Evolutionary conservation across 2,113 vertebrate species (phyloP), one percentile per base, ranked within the genome.

Genomic region (Agapornis roseicollis): DNA sequence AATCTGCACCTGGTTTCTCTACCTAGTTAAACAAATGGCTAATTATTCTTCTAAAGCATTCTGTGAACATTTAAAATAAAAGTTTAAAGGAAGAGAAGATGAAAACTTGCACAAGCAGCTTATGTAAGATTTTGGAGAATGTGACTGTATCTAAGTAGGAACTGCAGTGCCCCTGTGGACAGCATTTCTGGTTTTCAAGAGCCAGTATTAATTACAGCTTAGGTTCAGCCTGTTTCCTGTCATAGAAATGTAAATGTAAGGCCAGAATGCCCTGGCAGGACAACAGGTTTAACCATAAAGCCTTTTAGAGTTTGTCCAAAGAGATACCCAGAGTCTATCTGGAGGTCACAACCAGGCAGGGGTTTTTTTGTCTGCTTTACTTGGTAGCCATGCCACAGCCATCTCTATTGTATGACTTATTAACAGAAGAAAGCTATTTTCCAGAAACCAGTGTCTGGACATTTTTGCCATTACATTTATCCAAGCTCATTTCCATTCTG

Each of bases 341-440:
- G 60, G 46, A 92, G 41, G 53, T 41, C 17, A 53, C 31, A 61
- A 56, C 1, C 35, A 41, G 24, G 24, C 29, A 73, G 39, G 7
- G 41, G 11, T 58, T 55, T 53, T 58, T 72, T 47, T 33, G 9
- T 9, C 52, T 65, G 42, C 39, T 58, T 31, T n/a, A 7, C 15
- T 64, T 47, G 49, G 41, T 28, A 88, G 60, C 17, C 47, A 19
- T 3, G 23, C 17, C 80, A 42, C 72, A 77, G 53, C 11, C 58
- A 80, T 9, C 18, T 16, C 6, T 81, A 8, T 2, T 13, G 23
- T 7, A 78, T 0, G 0, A 8, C 27, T 35, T 41, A 27, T 2
- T 42, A 74, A 66, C 17, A 18, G 70, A 89, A 80, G 29, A 20
- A 39, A 74, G 17, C 7, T 65, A 35, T 13, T 74, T 79, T 85